Evolutionary conservation across 2,797 vertebrate genomes (phyloP).

Genomic region (Pantherophis alleghaniensis): DNA sequence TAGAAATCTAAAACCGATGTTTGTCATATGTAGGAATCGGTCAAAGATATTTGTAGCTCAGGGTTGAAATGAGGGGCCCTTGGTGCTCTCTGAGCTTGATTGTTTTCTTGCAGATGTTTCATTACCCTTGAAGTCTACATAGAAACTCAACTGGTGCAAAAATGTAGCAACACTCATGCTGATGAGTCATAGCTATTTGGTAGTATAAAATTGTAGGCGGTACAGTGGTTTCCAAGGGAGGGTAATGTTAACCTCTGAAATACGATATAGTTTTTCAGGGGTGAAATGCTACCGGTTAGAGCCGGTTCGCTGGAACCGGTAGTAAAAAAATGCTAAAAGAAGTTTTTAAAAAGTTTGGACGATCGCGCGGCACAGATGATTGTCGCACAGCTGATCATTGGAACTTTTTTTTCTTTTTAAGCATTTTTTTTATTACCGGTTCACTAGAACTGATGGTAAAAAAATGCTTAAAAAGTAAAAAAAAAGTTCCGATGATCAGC

Average conservation of each 20-base stretch:
- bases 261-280: background rate
- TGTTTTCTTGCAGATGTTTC: background rate
- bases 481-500: too few species aligned
- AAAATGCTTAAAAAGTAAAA: too few species aligned
- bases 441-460: rapidly evolving
- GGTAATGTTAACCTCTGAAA: background rate
- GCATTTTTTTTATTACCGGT: too few species aligned
- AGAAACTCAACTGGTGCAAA: background rate
- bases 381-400: too few species aligned
- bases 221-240: background rate
- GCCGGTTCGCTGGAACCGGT: too few species aligned
- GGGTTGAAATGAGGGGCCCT: background rate
- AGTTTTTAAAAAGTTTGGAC: too few species aligned
- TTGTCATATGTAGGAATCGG: constrained; percentile 63
- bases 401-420: too few species aligned
- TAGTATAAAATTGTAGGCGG: background rate
- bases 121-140: background rate
- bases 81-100: background rate
- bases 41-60: constrained; percentile 25
- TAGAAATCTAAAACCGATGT: constrained; percentile 62
- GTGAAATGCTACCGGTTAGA: too few species aligned
- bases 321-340: too few species aligned
- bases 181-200: background rate
- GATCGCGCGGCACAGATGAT: too few species aligned
- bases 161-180: background rate